phyloP scores from a whole-genome alignment of 2,113 vertebrate genomes.

The Calyptomena viridis region DNA sequence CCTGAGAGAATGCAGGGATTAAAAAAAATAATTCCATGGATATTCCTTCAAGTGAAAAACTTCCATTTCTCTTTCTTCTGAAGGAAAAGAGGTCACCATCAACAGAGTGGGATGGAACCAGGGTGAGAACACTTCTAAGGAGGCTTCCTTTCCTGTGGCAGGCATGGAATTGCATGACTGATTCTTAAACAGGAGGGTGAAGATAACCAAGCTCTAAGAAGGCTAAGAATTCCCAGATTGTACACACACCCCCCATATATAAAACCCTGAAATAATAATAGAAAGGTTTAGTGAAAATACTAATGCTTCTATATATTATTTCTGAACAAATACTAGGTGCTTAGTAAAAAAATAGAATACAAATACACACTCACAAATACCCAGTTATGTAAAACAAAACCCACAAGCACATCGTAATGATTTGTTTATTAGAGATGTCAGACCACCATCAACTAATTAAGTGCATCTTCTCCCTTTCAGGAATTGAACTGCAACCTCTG shows the following conservation, averaged over 20 bases:
- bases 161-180: not conserved
- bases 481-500: not conserved
- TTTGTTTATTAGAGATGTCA: not conserved
- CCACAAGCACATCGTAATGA: not conserved
- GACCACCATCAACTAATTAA: not conserved
- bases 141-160: not conserved
- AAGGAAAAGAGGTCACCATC: slow-evolving; percentile 16
- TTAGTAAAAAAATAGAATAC: not conserved
- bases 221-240: not conserved
- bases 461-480: not conserved
- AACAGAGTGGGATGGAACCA: not conserved
- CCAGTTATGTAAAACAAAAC: not conserved
- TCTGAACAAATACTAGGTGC: not conserved
- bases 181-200: not conserved
- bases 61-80: not conserved
- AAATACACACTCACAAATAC: not conserved
- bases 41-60: not conserved
- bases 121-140: not conserved
- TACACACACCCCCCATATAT: not conserved
- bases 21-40: not conserved
- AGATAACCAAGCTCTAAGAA: not conserved
- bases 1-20: not conserved
- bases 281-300: not conserved
- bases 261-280: not conserved
- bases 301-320: not conserved